These are phyloP conservation scores for Pangasianodon hypophthalmus DNA, from an alignment of 2,113 vertebrate genomes.

Conservation along the genomic window DNA sequence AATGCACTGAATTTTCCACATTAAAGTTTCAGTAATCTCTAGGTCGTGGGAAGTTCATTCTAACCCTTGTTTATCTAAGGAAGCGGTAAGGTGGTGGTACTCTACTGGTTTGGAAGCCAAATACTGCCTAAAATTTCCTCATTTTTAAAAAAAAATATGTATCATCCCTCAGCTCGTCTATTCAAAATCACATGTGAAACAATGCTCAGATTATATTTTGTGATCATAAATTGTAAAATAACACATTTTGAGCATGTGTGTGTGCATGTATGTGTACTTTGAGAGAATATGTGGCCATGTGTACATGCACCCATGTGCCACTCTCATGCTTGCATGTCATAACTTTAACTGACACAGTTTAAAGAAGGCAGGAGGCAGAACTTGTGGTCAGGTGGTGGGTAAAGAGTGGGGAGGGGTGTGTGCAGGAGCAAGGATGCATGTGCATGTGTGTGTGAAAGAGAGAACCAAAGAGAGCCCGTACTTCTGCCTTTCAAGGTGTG, in stretches of 20 bases:
- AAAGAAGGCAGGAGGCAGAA: conserved; percentile 39
- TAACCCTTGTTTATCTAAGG: neutral
- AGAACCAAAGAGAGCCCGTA: conserved; percentile 71
- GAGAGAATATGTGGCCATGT: conserved; percentile 20
- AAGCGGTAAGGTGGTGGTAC: neutral
- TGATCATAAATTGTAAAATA: neutral
- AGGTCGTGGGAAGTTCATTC: neutral
- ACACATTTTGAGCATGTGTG: neutral
- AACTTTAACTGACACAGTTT: conserved; percentile 50
- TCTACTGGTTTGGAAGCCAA: neutral
- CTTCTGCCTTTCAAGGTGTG: conserved; percentile 94
- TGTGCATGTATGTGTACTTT: neutral
- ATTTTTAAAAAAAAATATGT: neutral
- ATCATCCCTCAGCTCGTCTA: neutral
- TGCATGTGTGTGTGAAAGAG: conserved; percentile 54
- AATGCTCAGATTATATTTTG: neutral
- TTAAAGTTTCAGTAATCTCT: neutral
- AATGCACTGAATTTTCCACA: neutral
- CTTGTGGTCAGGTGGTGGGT: conserved; percentile 49
- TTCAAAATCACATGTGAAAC: neutral
- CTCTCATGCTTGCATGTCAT: conserved; percentile 44
- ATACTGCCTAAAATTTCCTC: neutral
- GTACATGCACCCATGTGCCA: conserved; percentile 27
- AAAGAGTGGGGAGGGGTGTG: conserved; percentile 53
- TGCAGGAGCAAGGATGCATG: conserved; percentile 28